Conservation (phyloP, 1,140 invertebrate genomes). For the Magallana angulata region DNA sequence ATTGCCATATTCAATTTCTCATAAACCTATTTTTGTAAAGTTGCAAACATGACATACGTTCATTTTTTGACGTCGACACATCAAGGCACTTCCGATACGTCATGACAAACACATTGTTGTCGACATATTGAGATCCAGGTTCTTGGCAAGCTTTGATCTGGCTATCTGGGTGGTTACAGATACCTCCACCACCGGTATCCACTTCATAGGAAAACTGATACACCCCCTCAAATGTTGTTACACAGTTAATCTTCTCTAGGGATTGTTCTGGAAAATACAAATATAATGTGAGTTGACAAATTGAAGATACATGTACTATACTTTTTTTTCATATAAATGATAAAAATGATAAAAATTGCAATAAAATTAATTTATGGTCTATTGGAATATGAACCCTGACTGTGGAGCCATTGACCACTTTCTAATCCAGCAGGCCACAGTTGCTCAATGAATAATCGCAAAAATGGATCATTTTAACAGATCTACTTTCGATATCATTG, state of each 20-base stretch:
- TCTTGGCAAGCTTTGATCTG: constrained; percentile 96
- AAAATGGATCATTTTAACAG: neutral
- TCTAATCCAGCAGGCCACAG: neutral
- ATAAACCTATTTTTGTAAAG: too few relatives aligned
- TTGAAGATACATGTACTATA: too few relatives aligned
- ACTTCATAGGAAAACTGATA: constrained; percentile 79
- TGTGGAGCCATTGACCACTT: too few relatives aligned
- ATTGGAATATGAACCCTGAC: too few relatives aligned
- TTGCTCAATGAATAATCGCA: neutral
- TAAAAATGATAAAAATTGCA: too few relatives aligned
- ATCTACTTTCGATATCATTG: neutral
- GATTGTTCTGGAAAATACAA: constrained; percentile 60
- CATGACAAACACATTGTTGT: constrained; percentile 98
- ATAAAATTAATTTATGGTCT: too few relatives aligned
- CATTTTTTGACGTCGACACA: constrained; percentile 91
- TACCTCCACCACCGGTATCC: constrained; percentile 74
- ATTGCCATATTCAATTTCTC: too few relatives aligned
- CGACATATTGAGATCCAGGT: constrained; percentile 95
- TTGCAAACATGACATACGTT: constrained; percentile 82
- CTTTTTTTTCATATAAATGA: too few relatives aligned
- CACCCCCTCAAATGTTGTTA: constrained; percentile 77
- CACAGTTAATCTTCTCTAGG: constrained; percentile 75
- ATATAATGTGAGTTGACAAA: too few relatives aligned
- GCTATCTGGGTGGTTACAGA: constrained; percentile 85
- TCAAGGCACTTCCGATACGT: constrained; percentile 93